These are phyloP conservation scores for Brachirus orientalis DNA, from an alignment of 2,113 vertebrate species.

Conservation along the genomic window DNA sequence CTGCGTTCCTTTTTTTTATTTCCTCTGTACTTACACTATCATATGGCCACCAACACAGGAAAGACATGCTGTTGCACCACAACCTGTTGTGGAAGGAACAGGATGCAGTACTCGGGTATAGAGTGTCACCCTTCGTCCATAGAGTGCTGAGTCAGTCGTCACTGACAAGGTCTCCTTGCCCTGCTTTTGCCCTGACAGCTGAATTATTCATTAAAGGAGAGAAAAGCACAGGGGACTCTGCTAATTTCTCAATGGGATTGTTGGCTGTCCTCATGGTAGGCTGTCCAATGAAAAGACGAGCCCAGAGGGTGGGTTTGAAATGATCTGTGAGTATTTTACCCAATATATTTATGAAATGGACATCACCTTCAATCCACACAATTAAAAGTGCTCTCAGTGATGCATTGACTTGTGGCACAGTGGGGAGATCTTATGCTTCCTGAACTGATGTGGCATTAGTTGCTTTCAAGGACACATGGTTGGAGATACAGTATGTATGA, in stretches of 20 bases:
- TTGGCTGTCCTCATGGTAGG: conserved; percentile 72
- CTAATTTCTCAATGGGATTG: conserved; percentile 81
- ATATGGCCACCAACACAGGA: conserved; percentile 7
- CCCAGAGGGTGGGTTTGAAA: conserved; percentile 36
- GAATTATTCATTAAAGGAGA: conserved; percentile 80
- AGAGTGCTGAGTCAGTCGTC: conserved; percentile 75
- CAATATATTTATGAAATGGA: conserved; percentile 57
- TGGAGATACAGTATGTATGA: conserved; percentile 44
- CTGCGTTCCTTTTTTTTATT: neutral
- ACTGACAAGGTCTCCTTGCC: conserved; percentile 68
- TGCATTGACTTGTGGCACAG: conserved; percentile 53
- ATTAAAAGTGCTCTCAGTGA: conserved; percentile 53
- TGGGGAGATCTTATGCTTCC: conserved; percentile 53
- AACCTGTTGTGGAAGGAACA: conserved; percentile 42
- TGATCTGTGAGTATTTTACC: conserved; percentile 52
- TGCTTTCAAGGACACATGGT: conserved; percentile 74
- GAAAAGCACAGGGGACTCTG: conserved; percentile 70
- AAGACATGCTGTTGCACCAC: conserved; percentile 18
- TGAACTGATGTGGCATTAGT: conserved; percentile 50
- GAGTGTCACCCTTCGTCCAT: conserved; percentile 69
- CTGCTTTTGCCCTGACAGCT: conserved; percentile 70
- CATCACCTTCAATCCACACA: conserved; percentile 36
- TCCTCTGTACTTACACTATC: conserved; percentile 15
- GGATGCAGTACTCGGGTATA: conserved; percentile 60
- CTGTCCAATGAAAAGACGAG: conserved; percentile 45